Base-by-base conservation (phyloP, 92 coral and sea anemone genomes). In the Bergia puertoricense region DNA sequence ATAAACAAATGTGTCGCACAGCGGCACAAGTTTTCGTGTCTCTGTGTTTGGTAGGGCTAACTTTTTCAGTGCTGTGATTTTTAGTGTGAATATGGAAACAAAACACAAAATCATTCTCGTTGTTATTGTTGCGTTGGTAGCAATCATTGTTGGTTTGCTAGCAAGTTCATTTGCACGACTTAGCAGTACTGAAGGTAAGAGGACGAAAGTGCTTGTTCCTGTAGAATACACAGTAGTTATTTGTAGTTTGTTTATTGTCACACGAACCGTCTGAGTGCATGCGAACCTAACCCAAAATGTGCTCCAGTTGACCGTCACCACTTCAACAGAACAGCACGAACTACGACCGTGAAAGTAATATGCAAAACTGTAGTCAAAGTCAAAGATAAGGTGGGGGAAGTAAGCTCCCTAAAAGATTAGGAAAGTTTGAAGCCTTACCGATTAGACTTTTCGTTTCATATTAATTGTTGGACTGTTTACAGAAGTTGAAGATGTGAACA, bases 141-240 rank as follows among this genome's bases (percentile, higher is more conserved):
- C 92, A 68, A 71, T 94, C 44, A 86, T 85, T 0, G 89, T 94
- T 44, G 95, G 93, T 43, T 94, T 96, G 1, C 62, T 96, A 37
- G 95, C 94, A 5, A 91, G 95, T 9, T 96, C 98, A 42, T 85
- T 93, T 8, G 86, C 91, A n/a, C 91, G 89, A 75, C 91, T 95
- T 5, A 92, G 89, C 54, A 92, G 96, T 3, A 92, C 94, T 65
- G 96, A 95, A 94, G 92, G 98, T 95, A 77, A 41, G 69, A 62
- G 0, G 6, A 18, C 30, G 30, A 10, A 23, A 62, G 69, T 54
- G 30, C 18, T 18, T 14, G 16, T 56, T 56, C 18, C 20, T 30
- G 6, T 22, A 18, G 30, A 22, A 62, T 23, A 62, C 69, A 20
- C 68, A 1, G 69, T 62, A 62, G 6, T 62, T 54, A 16, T 54